Base-by-base conservation (phyloP, 2,888 invertebrate genomes). In the Rosalia funebris region DNA sequence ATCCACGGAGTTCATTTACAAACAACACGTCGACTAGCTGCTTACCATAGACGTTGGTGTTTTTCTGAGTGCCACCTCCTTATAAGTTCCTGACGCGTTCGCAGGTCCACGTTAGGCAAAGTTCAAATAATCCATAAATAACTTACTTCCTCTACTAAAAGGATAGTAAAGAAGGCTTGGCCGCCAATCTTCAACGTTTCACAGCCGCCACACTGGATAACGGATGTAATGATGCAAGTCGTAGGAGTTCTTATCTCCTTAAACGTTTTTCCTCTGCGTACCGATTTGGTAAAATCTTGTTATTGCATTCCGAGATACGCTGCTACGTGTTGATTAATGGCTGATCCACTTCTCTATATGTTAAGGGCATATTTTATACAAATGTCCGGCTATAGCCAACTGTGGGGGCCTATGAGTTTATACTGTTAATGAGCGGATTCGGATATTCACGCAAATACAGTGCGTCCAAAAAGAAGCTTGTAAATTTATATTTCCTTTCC, bases 111-210 rank as follows among this genome's bases (percentile, higher is more conserved):
- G 65, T 70, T 70, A 66, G 67, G 68, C 66, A 62, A 66, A 68
- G 71, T 70, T 71, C 71, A 71, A 70, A 69, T 68, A 69, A 69
- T 68, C 69, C 70, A 70, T 71, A 71, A 71, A 71, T 70, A 71
- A 70, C 67, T 32, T 45, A 68, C 71, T 71, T 71, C 71, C 71
- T 71, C 65, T 58, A 62, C 19, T 48, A 39, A 52, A 52, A 60
- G 56, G 58, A 62, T 52, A 44, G 57, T 50, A 57, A 54, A 45
- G 52, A 17, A 34, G 48, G 48, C 36, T 16, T 32, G 11, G 20
- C 25, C 15, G 45, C 55, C 32, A 55, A 46, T 47, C 12, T 17
- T 15, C 36, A 42, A 11, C 48, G 41, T 25, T 37, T 34, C 34
- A 19, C 41, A 46, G 50, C 11, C 52, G 52, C 53, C 46, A 57